Conservation (phyloP, 2,113 vertebrate species). For the Labrus mixtus region DNA sequence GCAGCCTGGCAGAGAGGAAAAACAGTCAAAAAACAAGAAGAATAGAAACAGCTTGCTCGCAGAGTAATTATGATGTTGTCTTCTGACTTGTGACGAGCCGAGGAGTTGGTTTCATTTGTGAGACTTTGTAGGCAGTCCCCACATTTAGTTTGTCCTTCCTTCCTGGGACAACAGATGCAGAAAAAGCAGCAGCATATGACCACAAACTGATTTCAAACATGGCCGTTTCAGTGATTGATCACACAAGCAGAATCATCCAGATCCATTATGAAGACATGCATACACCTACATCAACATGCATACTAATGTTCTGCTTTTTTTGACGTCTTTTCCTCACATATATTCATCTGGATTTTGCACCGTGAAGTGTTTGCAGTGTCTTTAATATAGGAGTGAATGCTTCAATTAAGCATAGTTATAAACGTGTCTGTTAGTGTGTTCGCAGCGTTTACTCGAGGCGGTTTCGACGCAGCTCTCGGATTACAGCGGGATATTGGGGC, state of each 20-base stretch:
- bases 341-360: conserved; percentile 4
- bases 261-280: conserved; percentile 16
- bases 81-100: conserved; percentile 63
- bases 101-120: conserved; percentile 69
- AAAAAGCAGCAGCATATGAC: conserved; percentile 7
- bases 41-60: conserved; percentile 51
- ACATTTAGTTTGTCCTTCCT: too few species aligned
- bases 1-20: conserved; percentile 51
- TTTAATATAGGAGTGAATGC: conserved; percentile 23
- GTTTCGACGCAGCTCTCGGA: conserved; percentile 58
- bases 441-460: conserved; percentile 60
- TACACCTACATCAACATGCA: conserved; percentile 25
- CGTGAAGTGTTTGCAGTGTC: conserved; percentile 35
- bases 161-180: background rate
- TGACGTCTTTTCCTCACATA: conserved; percentile 21
- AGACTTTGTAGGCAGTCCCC: conserved; percentile 18
- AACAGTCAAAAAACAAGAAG: conserved; percentile 61
- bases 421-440: conserved; percentile 19
- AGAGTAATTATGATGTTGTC: conserved; percentile 68
- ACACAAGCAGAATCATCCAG: conserved; percentile 8
- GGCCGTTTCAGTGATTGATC: conserved; percentile 43
- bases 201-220: conserved; percentile 52
- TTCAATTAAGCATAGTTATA: conserved; percentile 19
- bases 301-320: conserved; percentile 14
- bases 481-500: conserved; percentile 75